Base-by-base conservation (phyloP, 2,797 vertebrate genomes). In the Lepilemur septentrionalis region DNA sequence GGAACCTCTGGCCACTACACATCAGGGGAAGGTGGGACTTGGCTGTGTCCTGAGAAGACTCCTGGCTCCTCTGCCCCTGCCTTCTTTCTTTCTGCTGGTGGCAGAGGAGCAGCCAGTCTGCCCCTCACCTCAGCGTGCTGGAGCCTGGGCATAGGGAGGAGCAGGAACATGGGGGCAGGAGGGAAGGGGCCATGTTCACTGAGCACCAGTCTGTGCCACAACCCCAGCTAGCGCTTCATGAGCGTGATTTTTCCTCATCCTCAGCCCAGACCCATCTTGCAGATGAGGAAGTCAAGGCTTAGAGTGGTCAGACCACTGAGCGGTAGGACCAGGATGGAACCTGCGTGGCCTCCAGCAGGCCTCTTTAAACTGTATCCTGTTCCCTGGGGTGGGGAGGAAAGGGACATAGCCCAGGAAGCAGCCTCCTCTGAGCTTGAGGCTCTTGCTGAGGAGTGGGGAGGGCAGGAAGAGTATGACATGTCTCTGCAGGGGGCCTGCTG, bases 181-280 rank as follows among this genome's bases (percentile, higher is more conserved):
- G 17, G 46, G 28, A n/a, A 20, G 32, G 67, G 22, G 10, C 30
- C 11, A 0, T 20, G 0, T 15, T 25, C 7, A 0, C 4, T 2
- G 35, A 63, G 55, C 59, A 7, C 1, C 13, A 8, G 0, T 38
- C n/a, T 8, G 2, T 59, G 65, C n/a, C 41, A 3, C 38, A 43
- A 0, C 38, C 46, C 30, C 32, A 52, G 70, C 79, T 32, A 4
- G 18, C 11, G 11, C 17, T 65, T 57, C 23, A 3, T 4, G 30
- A 61, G 20, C 4, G 0, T 28, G 22, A 12, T 89, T n/a, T 50
- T 30, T 25, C 38, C 38, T 46, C 20, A 38, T 61, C 32, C 81
- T 83, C 4, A 0, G 9, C 55, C 52, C 18, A 43, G 84, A 43
- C 43, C 41, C 13, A 17, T 41, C 43, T 38, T 61, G 12, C 17